Evolutionary conservation across 2,797 vertebrate species (phyloP), one percentile per base, ranked within the genome.

Genomic region (Muscicapa comitata): DNA sequence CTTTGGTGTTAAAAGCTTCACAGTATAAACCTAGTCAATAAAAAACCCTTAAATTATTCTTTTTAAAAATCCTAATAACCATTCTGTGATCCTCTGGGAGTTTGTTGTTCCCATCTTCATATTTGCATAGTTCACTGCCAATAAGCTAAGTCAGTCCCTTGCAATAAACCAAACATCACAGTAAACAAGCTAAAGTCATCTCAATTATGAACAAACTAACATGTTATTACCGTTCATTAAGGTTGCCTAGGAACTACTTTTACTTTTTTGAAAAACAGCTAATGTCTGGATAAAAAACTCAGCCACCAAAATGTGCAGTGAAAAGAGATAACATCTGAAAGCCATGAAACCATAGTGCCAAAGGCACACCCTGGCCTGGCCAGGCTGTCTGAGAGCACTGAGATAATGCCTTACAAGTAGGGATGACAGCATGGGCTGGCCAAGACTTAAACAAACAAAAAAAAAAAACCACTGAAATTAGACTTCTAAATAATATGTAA

Each of bases 171-270:
- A 84, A 95, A 94, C 59, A 81, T 25, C 45, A 43, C 76, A 33
- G 47, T 85, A 91, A 92, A 95, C 71, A 94, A 95, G 81, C 58
- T 62, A 57, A 95, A 82, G 37, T 53, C 20, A 83, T 79, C 85
- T 91, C 66, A 96, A 77, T 88, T 67, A 90, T 35, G 28, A 70
- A 84, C 48, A 77, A 95, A 74, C 31, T 38, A 76, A 80, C 0
- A 0, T 81, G 76, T 90, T 75, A 82, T 88, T 73, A 74, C 50
- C 2, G 0, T 94, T 97, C 91, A 92, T 95, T 90, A 94, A 85
- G 68, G 83, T 94, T 95, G 74, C 88, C 75, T 95, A 91, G 85
- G 51, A 91, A 82, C 55, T 63, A 90, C 20, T 73, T 88, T 70
- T 47, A 83, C 37, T 91, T 90, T 86, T 95, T 54, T 79, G n/a